Evolutionary conservation across 2,797 vertebrate species (phyloP), one percentile per base, ranked within the genome.

Genomic region (Malacoctenus gilli): DNA sequence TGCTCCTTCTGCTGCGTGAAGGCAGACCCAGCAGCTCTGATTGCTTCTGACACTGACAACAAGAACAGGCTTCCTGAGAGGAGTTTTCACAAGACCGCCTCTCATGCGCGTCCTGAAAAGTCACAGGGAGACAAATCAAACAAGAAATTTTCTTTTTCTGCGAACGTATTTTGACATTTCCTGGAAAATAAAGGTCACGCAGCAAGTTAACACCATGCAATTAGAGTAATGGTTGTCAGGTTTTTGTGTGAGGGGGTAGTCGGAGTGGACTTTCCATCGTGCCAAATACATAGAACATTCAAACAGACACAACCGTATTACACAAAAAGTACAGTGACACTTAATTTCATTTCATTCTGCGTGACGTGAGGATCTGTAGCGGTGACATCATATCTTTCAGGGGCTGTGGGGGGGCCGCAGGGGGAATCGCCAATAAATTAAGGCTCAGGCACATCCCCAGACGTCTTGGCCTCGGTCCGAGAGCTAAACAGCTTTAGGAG

Each of bases 351-450:
- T 41, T 70, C 19, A 51, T 47, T 51, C 18, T 49, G 21, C 21
- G 10, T 38, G 35, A 63, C 31, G 40, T 39, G 59, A 58, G 41
- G 46, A 36, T 57, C 38, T 52, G 51, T 50, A 39, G 38, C 14
- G 31, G 57, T 82, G 63, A 82, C 80, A 68, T 84, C 59, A 78
- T 58, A 37, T 58, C 66, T 64, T 32, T 42, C 4, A 58, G 13
- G 54, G 53, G 6, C 28, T 58, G 49, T 48, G 54, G 44, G 43
- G 32, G 59, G 50, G 63, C 34, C 56, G 46, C 50, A 30, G 46
- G 55, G 72, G 79, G 82, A 90, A 87, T 86, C 83, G 84, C 87
- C 79, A 77, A 74, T 87, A 87, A 89, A 89, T 87, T 88, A 86
- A 49, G 77, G 74, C 64, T 75, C 70, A 79, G 72, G 76, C 85